A percentile compares a stretch with the other conserved stretches of the same genome.
These are phyloP conservation scores for Synodontis membranacea DNA, from an alignment of 2,113 vertebrate species.

Conservation along the genomic window DNA sequence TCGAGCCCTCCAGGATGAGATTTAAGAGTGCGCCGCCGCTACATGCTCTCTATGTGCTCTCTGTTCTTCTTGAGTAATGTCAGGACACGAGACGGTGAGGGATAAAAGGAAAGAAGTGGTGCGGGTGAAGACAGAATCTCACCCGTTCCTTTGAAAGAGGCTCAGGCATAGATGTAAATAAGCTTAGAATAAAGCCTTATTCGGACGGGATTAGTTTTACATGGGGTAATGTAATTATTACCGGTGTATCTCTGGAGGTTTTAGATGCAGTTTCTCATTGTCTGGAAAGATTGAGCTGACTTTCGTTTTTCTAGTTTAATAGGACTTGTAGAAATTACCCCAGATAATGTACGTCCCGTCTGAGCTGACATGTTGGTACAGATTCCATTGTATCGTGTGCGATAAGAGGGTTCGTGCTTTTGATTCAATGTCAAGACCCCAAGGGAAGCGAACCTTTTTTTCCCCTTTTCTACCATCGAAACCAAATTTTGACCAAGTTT, in stretches of 20 bases:
- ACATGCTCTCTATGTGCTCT: conserved; percentile 20
- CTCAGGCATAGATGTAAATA: conserved; percentile 28
- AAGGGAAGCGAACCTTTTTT: neutral
- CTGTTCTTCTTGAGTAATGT: conserved; percentile 19
- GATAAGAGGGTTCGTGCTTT: neutral
- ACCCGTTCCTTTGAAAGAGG: neutral
- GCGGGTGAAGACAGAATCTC: conserved; percentile 5
- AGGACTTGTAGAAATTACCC: neutral
- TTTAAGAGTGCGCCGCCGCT: conserved; percentile 44
- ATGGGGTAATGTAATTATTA: neutral
- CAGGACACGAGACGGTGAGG: conserved; percentile 30
- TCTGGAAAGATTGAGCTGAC: neutral
- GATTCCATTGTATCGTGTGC: neutral
- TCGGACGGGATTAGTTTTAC: conserved; percentile 17
- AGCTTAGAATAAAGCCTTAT: conserved; percentile 11
- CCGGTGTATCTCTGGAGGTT: neutral
- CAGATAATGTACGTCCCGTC: neutral
- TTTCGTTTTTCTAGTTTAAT: neutral
- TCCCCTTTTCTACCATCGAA: neutral
- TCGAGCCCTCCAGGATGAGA: conserved; percentile 49
- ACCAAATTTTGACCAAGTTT: neutral
- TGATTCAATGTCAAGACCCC: neutral
- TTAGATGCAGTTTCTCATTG: too few relatives aligned
- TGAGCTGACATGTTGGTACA: neutral
- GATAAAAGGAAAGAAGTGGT: neutral